phyloP scores from a whole-genome alignment of 2,888 invertebrate species.

The Tenthredo scrophulariae region DNA sequence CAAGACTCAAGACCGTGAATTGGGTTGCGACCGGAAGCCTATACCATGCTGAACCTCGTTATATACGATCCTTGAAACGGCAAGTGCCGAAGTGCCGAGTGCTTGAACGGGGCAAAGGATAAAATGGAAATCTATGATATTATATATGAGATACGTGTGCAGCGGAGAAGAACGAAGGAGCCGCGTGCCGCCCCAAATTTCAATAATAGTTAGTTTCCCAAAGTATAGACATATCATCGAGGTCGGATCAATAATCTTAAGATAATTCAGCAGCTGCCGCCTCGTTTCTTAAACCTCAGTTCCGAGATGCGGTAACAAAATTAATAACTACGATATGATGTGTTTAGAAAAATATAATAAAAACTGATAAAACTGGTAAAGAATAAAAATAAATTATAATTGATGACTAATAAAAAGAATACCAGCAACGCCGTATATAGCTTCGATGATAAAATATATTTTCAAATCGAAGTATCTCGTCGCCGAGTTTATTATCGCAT shows the following conservation, averaged over 20 bases:
- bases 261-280: not conserved
- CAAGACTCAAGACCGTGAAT: constrained; percentile 2
- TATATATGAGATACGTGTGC: constrained; percentile 8
- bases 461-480: not conserved
- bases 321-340: not conserved
- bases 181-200: constrained; percentile 6
- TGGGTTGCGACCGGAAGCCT: constrained; percentile 29
- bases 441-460: not conserved
- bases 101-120: constrained; percentile 3
- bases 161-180: not conserved
- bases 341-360: not conserved
- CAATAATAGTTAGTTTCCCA: not conserved
- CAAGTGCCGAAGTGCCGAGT: constrained; percentile 6
- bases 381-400: not conserved
- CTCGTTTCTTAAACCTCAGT: not conserved
- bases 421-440: not conserved
- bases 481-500: not conserved
- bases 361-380: not conserved
- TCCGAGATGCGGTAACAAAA: too few species aligned
- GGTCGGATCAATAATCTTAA: not conserved
- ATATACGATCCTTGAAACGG: constrained; percentile 26
- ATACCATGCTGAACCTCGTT: constrained; percentile 32
- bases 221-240: not conserved
- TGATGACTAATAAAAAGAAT: not conserved
- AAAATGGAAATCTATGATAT: constrained; percentile 29